Evolutionary conservation across 2,888 invertebrate species (phyloP), one percentile per base, ranked within the genome.

Genomic region (Heliconius ismenius): DNA sequence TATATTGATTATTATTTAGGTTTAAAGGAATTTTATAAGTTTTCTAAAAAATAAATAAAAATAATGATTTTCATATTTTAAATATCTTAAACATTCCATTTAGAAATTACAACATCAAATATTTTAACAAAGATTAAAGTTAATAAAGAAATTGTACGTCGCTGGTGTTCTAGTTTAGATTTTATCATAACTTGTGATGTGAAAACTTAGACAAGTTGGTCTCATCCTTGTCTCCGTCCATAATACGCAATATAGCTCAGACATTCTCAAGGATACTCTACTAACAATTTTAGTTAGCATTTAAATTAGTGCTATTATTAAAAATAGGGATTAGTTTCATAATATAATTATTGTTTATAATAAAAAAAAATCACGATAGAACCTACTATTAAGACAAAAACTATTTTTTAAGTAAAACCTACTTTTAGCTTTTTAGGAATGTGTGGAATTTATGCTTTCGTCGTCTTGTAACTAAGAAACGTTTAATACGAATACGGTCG

Each of bases 171-270:
- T 28, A 54, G 28, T 54, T 54, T 32, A 54, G 69, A 69, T 69
- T 54, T 69, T 69, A 28, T 69, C 54, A 28, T 32, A 54, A n/a
- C 54, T 69, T 28, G 28, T 69, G 69, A 69, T 69, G 69, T 26
- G 69, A 69, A 69, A 69, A 54, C 69, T 69, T 69, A 69, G 28
- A 69, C 21, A 21, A 69, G 69, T 28, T 28, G 6, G 54, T 69
- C 69, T 65, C 21, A 24, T 62, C 24, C 62, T 62, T 26, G 62
- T 67, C 67, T 67, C 39, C 2, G n/a, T 36, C 54, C 58, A n/a
- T 58, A 58, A n/a, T 58, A 67, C n/a, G 36, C 39, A 67, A 67
- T 67, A 39, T 39, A 67, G 24, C n/a, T 39, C 11, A 28, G 54
- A 32, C 21, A 28, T n/a, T 32, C 39, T 49, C 21, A 28, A 69